Evolutionary conservation across 2,797 vertebrate species (phyloP), one percentile per base, ranked within the genome.

Genomic region (Iguana delicatissima): DNA sequence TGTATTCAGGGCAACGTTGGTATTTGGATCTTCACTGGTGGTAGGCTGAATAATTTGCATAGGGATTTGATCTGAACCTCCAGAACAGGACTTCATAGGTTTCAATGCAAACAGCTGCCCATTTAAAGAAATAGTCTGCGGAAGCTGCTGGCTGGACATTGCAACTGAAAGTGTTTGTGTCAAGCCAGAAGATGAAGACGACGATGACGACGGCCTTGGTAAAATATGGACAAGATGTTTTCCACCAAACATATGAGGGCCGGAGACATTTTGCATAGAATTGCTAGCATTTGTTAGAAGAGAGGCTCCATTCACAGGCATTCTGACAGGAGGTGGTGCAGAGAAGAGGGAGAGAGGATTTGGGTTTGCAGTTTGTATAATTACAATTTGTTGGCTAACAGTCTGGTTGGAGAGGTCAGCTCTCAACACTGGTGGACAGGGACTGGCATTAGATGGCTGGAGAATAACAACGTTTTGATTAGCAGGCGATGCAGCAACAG

Each of bases 191-290:
- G 97, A 91, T 2, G 96, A 86, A 89, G 97, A 94, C 91, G 97
- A 96, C 89, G 96, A 94, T 91, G 97, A 96, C 88, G 96, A 97
- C 35, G 98, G 99, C 35, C 99, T 98, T 86, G 99, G 99, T 92
- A 99, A 97, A 96, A 99, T 99, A 92, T 99, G 99, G 88, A 99
- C 99, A 92, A 99, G 97, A 93, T 99, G 99, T 90, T 99, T 99
- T 86, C 99, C 98, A 52, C 98, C 98, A 3, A 99, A 98, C 79
- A 97, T 98, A 84, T 99, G 99, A 46, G 98, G 96, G 46, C 97
- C 95, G 5, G 98, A 92, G 89, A 96, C 82, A 76, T 93, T 97
- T 95, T 98, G 97, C 2, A 97, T 52, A 1, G 97, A 94, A 94
- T 94, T 96, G 85, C 96, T 97, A 10, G 98, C 97, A 76, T 97